A percentile compares a stretch with the other conserved stretches of the same genome.
These are phyloP conservation scores for Litocranius walleri DNA, from an alignment of 2,113 vertebrate species.

Conservation along the genomic window DNA sequence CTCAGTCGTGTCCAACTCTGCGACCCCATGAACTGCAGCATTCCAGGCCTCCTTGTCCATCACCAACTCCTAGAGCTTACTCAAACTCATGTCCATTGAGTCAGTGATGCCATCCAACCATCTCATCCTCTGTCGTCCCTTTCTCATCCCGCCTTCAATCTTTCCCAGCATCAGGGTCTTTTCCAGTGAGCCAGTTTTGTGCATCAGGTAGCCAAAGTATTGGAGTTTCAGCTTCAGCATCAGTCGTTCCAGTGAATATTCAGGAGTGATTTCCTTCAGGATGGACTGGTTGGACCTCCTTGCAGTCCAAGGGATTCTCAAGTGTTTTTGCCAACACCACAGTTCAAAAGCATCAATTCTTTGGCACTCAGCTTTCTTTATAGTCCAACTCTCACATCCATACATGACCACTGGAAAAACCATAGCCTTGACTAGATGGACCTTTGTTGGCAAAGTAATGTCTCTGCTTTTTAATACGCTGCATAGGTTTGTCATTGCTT, in stretches of 20 bases:
- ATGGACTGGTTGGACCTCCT: background rate
- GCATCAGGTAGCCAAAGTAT: background rate
- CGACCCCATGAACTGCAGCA: background rate
- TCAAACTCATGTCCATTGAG: background rate
- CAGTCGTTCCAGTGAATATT: background rate
- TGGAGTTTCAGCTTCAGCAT: background rate
- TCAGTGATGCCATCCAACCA: background rate
- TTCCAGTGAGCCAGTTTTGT: background rate
- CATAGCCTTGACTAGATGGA: background rate
- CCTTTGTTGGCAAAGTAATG: background rate
- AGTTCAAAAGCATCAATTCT: background rate
- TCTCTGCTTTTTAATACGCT: background rate
- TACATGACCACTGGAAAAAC: background rate
- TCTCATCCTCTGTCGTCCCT: background rate
- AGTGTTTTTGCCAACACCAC: background rate
- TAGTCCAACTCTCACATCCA: background rate
- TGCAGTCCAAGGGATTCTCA: background rate
- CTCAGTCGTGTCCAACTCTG: background rate
- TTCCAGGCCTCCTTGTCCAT: background rate
- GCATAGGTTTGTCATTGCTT: background rate
- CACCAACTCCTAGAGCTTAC: background rate
- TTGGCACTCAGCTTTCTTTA: accelerated
- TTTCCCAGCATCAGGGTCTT: background rate
- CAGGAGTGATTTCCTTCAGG: background rate
- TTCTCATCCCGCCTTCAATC: background rate